Evolutionary conservation across 2,113 vertebrate species (phyloP).

Genomic region (Canis aureus): DNA sequence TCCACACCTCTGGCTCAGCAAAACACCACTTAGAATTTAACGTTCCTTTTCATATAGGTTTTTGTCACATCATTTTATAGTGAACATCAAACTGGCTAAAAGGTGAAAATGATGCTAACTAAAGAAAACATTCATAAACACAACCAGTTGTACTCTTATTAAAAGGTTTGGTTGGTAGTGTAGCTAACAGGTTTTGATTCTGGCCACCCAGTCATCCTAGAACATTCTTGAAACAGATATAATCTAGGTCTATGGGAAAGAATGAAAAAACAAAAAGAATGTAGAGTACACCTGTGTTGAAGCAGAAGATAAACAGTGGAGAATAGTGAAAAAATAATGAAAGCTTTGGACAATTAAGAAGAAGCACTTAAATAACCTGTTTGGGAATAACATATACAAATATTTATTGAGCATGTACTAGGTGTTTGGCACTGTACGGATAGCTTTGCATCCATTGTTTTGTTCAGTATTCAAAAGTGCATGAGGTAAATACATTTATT

Average conservation of each 20-base stretch:
- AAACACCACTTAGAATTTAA: neutral
- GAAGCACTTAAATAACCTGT: neutral
- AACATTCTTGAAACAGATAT: neutral
- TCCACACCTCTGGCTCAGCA: neutral
- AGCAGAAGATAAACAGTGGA: neutral
- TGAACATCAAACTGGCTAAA: neutral
- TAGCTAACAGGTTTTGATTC: neutral
- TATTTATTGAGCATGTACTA: neutral
- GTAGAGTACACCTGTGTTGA: neutral
- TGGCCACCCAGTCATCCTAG: neutral
- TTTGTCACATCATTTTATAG: conserved; percentile 49
- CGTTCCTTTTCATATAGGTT: conserved; percentile 43
- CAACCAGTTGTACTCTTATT: neutral
- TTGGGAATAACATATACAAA: neutral
- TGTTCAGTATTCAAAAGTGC: neutral
- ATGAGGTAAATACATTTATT: neutral
- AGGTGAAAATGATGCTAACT: conserved; percentile 21
- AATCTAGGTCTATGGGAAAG: neutral
- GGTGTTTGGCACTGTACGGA: neutral
- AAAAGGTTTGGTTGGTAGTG: neutral
- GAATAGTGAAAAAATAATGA: neutral
- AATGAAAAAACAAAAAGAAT: neutral
- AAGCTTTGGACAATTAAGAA: neutral
- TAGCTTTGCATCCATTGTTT: neutral
- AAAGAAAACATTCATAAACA: conserved; percentile 24